Evolutionary conservation across 1,140 invertebrate species (phyloP), one percentile per base, ranked within the genome.

Genomic region (Agrypnia vestita): DNA sequence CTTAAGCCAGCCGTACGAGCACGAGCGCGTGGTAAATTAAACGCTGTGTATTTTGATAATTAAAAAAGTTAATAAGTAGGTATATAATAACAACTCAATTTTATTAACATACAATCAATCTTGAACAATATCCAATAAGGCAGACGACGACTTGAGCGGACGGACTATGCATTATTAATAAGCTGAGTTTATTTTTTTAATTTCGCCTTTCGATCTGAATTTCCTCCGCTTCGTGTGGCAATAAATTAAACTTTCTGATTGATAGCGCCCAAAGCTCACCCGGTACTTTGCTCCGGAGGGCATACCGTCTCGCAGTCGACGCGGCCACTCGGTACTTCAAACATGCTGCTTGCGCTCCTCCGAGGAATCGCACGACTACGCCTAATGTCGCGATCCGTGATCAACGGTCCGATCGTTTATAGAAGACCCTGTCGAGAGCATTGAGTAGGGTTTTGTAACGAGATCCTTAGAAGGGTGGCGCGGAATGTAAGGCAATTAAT

Each of bases 191-290:
- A 35, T 35, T 17, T 55, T 73, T 73, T 53, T 53, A 55, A 55
- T 73, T 73, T 73, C 13, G 53, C 4, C 25, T 73, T 55, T 55
- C 21, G 49, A 73, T 55, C 35, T 73, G 71, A 73, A 73, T 73
- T 73, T 43, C 13, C 44, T 19, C 43, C 47, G 71, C 21, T 15
- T 69, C 6, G n/a, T 69, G 19, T 43, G 25, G 75, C 17, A 55
- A 78, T 78, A 78, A 78, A 78, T 78, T 55, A 78, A 67, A 17
- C 12, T 46, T 8, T 69, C 11, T 78, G 76, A 78, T 78, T 78
- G 76, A 78, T 78, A 21, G 76, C 76, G 62, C 62, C 62, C 25
- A 49, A 49, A 62, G 46, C 43, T 76, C 69, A 43, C 61, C 55
- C 55, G 55, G 55, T 59, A 59, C 55, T 15, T n/a, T 12, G 21